Evolutionary conservation across 92 coral and sea anemone genomes (phyloP), one percentile per base, ranked within the genome.

Genomic region (Phenganax stokvisi): DNA sequence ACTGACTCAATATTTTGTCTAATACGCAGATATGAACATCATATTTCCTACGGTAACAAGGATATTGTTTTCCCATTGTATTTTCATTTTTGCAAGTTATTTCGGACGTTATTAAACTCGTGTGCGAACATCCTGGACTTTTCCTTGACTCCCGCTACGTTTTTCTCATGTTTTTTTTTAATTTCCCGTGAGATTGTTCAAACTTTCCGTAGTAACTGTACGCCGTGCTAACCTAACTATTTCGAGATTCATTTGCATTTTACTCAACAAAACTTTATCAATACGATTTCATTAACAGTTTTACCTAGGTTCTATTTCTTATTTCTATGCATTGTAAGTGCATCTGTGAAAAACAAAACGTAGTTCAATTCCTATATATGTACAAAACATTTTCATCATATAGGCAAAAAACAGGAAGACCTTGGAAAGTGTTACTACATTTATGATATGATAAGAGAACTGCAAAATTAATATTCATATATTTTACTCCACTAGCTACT

Each of bases 121-220:
- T 11, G 70, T 9, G 60, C 55, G 70, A 30, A 76, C 81, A 57
- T 58, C 81, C 81, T 58, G 71, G 70, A 64, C 60, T 76, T 28
- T 60, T 60, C n/a, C 28, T 59, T 58, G 28, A 76, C 81, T 29
- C 70, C 57, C 67, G 54, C 29, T 29, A 25, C 31, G 69, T 76
- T 76, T 57, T 59, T 56, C 5, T 30, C 17, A 31, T 58, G 25
- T 12, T 0, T 16, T 3, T 29, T 30, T 76, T 76, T 59, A 31
- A 76, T 76, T 76, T 76, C 81, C 81, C 81, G 81, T 76, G 81
- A 76, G 81, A 58, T 76, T 76, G 81, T 76, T 37, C 27, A 76
- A 76, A 61, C 70, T 76, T 76, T 60, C 81, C 81, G 81, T 58
- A 29, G 29, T 31, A 12, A 47, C 53, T 58, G 80, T 20, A 13